Base-by-base conservation (phyloP, 2,797 vertebrate species). In the Tinamus major region DNA sequence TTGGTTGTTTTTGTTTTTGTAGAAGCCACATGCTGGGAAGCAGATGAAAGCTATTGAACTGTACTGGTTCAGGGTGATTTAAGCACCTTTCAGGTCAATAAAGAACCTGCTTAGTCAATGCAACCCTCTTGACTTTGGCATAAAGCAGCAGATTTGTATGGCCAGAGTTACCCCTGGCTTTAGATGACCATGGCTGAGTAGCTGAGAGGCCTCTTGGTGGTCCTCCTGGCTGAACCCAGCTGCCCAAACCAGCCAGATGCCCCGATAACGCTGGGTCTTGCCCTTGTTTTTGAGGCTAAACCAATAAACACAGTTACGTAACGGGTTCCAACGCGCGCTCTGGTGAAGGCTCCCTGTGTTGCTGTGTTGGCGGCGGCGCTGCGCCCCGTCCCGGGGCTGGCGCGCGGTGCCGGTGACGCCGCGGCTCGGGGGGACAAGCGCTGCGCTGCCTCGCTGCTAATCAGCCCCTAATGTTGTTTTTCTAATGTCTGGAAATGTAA, bases 281-380 rank as follows among this genome's bases (percentile, higher is more conserved):
- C 87, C 93, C 83, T 65, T 82, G 71, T 89, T 93, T 92, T 62
- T 92, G 16, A 20, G 96, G 78, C 71, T 88, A 90, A 96, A 51
- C 80, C 80, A 94, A 93, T 91, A 91, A 95, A 83, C 83, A 90
- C 81, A 70, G 91, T 96, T 96, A 95, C 3, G 17, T 94, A 96
- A 95, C 83, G 76, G 93, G 80, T 92, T 96, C 94, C 95, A 95
- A 77, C 83, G 71, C 70, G 85, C 92, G 93, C 91, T 93, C 95
- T 90, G 88, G 88, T 92, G 90, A 86, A 84, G 81, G 46, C 46
- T 35, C 35, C 35, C 35, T 35, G 35, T 35, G 35, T 35, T 8
- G 35, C 35, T 35, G 35, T 35, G 35, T 35, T 35, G 35, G 35
- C 35, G 35, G 35, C 35, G 35, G 35, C 35, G 35, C n/a, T n/a